Evolutionary conservation across 2,888 invertebrate species (phyloP).

Genomic region (Dichetophora obliterata): DNA sequence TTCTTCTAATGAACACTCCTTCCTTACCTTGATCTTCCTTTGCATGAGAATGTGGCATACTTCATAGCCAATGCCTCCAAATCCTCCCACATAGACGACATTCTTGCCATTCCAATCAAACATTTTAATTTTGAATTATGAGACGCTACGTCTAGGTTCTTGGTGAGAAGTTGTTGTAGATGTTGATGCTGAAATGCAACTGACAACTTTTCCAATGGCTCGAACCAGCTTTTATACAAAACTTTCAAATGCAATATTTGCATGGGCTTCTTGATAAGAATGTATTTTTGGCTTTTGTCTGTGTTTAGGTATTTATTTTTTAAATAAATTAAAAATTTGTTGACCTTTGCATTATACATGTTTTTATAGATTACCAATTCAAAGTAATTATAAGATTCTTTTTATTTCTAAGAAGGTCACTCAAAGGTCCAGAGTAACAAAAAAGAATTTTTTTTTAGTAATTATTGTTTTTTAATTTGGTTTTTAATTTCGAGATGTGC

Average conservation of each 20-base stretch:
- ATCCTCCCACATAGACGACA: constrained; percentile 63
- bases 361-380: background rate
- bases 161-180: background rate
- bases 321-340: background rate
- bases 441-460: too few relatives aligned
- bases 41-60: constrained; percentile 61
- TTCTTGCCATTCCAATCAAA: constrained; percentile 63
- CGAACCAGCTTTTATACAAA: constrained; percentile 35
- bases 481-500: too few relatives aligned
- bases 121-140: constrained; percentile 51
- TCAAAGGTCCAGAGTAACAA: constrained; percentile 17
- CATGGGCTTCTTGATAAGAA: constrained; percentile 22
- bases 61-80: constrained; percentile 62
- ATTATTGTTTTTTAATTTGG: constrained; percentile 31
- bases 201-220: constrained; percentile 19
- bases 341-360: background rate
- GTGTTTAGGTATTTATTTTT: background rate
- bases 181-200: constrained; percentile 33
- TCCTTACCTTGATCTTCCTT: constrained; percentile 59
- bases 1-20: too few relatives aligned
- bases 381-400: background rate
- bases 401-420: constrained; percentile 14
- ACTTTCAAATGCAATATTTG: background rate
- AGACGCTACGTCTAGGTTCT: background rate
- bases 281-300: background rate